Evolutionary conservation across 1,140 invertebrate genomes (phyloP).

Genomic region (Penaeus indicus): DNA sequence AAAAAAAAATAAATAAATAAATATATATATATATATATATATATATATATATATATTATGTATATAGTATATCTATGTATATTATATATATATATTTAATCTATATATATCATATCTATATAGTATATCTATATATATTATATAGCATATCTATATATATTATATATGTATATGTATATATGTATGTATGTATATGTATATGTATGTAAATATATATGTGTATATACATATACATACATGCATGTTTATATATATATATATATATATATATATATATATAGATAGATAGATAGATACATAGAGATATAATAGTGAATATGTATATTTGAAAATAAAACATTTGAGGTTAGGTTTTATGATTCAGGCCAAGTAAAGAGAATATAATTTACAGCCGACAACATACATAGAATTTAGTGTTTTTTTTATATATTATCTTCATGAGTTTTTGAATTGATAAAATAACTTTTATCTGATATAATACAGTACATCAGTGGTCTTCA

Average conservation of each 20-base stretch:
- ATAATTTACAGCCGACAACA: not conserved
- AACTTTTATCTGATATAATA: no score
- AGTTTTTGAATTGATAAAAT: no score
- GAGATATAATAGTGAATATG: not conserved
- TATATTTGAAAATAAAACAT: not conserved
- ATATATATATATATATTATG: not conserved
- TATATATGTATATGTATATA: not conserved
- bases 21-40: not conserved
- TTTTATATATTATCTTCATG: no score
- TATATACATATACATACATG: not conserved
- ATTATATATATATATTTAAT: not conserved
- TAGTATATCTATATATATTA: not conserved
- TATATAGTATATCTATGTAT: not conserved
- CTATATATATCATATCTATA: not conserved
- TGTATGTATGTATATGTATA: not conserved
- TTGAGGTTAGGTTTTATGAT: not conserved
- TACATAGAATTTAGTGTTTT: no score
- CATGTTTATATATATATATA: no score
- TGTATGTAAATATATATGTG: not conserved
- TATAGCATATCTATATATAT: not conserved
- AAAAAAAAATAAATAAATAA: no score
- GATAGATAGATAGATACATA: not conserved
- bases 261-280: no score
- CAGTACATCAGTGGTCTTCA: no score
- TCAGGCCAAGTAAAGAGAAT: not conserved